phyloP scores from a whole-genome alignment of 2,888 invertebrate genomes.

The Physocephala rufipes region DNA sequence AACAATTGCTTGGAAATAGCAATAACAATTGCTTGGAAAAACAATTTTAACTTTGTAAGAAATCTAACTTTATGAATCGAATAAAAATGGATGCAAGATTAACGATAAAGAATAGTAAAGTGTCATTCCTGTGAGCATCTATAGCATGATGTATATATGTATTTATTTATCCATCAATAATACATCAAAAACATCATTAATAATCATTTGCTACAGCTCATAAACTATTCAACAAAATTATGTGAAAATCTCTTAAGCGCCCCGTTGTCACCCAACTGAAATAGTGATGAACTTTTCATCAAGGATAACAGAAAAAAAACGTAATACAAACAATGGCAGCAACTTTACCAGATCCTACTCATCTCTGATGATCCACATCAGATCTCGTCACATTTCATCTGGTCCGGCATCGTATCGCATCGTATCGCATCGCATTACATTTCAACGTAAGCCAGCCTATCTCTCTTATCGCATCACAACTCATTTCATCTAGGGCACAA shows the following conservation, averaged over 20 bases:
- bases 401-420: constrained; percentile 5
- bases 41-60: background rate
- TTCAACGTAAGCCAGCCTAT: constrained; percentile 9
- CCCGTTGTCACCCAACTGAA: constrained; percentile 20
- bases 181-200: constrained; percentile 52
- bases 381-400: constrained; percentile 19
- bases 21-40: background rate
- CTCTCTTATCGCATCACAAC: constrained; percentile 20
- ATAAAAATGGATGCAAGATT: too few relatives aligned
- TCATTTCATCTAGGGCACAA: constrained; percentile 30
- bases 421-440: constrained; percentile 18
- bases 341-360: background rate
- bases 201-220: constrained; percentile 48
- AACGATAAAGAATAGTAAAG: constrained; percentile 19
- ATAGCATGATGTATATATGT: background rate
- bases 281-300: background rate
- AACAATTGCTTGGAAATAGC: background rate
- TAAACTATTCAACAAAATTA: constrained; percentile 58
- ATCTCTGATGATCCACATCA: constrained; percentile 1
- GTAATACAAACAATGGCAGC: background rate
- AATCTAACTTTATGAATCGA: too few relatives aligned
- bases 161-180: constrained; percentile 23
- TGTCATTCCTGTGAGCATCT: constrained; percentile 49
- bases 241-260: constrained; percentile 64
- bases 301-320: constrained; percentile 10